Evolutionary conservation across 2,113 vertebrate genomes (phyloP), one percentile per base, ranked within the genome.

Genomic region (Pithys albifrons): DNA sequence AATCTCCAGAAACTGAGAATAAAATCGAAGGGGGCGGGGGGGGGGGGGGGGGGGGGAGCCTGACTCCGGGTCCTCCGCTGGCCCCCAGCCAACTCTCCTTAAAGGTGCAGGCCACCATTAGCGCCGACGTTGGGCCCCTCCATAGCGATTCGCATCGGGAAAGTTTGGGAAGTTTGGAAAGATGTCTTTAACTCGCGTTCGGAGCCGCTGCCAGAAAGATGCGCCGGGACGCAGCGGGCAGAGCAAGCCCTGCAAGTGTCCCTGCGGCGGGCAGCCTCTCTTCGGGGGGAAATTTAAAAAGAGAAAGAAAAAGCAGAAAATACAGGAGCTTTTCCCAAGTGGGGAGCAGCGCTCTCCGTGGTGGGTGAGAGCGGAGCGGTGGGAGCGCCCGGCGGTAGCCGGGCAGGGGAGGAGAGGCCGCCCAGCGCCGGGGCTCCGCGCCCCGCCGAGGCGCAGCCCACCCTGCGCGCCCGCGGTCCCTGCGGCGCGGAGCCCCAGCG

Each of bases 51-150:
- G 27, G 39, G 46, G 62, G 15, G 33, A 0, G 7, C 14, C 52
- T 51, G 74, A 88, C 58, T 82, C 75, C 58, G 33, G 97, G 97
- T 96, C 97, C 96, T 96, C 88, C 62, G 74, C 96, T 97, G 98
- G 98, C 93, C 96, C 84, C 71, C 83, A 49, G 97, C 98, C 97
- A 98, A 95, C 59, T 92, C 79, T 94, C 95, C 97, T 98, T 98
- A 98, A 98, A 98, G 98, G 96, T 86, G 89, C 95, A 97, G 96
- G 92, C 96, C 95, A 89, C 92, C 94, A 91, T 92, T 96, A 80
- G 76, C 48, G 69, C 92, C 91, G 71, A 78, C 49, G 78, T 20
- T 48, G 58, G 75, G 54, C 61, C 93, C 92, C 88, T 89, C 85
- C 93, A 91, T 52, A 81, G 90, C 90, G 19, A 88, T 88, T 41